Base-by-base conservation (phyloP, 37 sponge, comb jelly and placozoan genomes). In the Spongia lamella region DNA sequence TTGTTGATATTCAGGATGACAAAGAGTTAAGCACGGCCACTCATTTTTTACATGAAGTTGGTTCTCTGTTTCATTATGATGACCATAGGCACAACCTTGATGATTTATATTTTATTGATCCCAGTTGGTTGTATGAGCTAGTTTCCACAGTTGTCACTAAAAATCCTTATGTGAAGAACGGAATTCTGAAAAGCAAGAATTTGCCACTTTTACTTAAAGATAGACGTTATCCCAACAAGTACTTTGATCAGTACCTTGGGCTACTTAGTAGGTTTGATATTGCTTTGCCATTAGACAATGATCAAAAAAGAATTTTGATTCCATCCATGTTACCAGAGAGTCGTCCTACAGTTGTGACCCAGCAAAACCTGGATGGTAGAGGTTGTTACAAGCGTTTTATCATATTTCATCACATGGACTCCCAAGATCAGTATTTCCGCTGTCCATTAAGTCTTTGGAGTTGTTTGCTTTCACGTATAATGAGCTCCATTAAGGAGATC, bases 221-320 rank as follows among this genome's bases (percentile, higher is more conserved):
- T 39, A 79, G 84, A 31, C 61, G 55, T 22, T 94, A 91, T 61
- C 92, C 95, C 0, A 63, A 71, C 64, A 53, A 90, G 54, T 88
- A 87, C 47, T 87, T 88, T 65, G 83, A 88, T 50, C 83, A 91
- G 65, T 94, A 90, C 58, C 62, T 94, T 21, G 79, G 72, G 24
- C 83, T 94, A 2, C 86, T 94, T 1, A 87, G 87, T 70, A 81
- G 89, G 17, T 94, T 94, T 84, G 95, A 94, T 35, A 84, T 94
- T 30, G 92, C 89, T 40, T 66, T 94, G 35, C 89, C 92, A 31
- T 75, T 94, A 40, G 95, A 91, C 59, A 66, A 80, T 27, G 59
- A 55, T 20, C 84, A 85, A 53, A 68, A 81, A 38, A 58, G 84
- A 6, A 76, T 94, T 33, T 79, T 94, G 32, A 91, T 94, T 16